Percentiles rank a stretch among this genome's conserved stretches.
Conservation (phyloP, 2,797 vertebrate genomes). For the Iguana delicatissima region DNA sequence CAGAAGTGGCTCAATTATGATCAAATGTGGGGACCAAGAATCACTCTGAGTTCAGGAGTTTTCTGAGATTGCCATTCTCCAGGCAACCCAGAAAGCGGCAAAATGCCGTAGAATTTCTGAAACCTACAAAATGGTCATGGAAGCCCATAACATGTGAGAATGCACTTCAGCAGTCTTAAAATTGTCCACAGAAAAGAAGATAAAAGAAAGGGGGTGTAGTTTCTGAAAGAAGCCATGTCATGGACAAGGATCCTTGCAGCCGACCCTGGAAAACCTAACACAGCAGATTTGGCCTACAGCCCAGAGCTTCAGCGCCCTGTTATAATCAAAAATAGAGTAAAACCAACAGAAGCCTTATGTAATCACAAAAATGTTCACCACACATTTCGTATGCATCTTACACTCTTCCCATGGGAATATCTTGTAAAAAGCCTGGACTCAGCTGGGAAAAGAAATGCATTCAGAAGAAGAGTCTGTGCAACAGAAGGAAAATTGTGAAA, state of each 20-base stretch:
- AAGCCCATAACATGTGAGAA: not conserved
- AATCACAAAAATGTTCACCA: not conserved
- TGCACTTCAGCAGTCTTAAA: not conserved
- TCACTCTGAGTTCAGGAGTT: too few relatives aligned
- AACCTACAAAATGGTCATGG: not conserved
- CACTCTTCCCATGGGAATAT: too few relatives aligned
- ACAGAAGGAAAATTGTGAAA: constrained; percentile 15
- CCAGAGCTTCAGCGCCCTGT: too few relatives aligned
- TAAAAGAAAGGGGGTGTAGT: not conserved
- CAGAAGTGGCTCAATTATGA: not conserved
- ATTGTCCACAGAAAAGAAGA: not conserved
- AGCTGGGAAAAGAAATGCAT: not conserved
- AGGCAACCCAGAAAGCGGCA: not conserved
- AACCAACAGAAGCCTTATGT: not conserved
- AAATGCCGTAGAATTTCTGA: not conserved
- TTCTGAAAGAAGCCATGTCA: not conserved
- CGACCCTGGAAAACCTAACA: too few relatives aligned
- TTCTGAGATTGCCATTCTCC: not conserved
- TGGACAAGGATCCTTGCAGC: not conserved
- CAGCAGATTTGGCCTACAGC: too few relatives aligned
- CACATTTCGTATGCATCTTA: not conserved
- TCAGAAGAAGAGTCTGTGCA: not conserved
- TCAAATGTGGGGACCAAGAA: not conserved
- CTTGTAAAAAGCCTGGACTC: not conserved
- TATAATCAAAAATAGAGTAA: not conserved